Conservation (phyloP, 2,888 invertebrate genomes). For the Tetragonisca angustula region DNA sequence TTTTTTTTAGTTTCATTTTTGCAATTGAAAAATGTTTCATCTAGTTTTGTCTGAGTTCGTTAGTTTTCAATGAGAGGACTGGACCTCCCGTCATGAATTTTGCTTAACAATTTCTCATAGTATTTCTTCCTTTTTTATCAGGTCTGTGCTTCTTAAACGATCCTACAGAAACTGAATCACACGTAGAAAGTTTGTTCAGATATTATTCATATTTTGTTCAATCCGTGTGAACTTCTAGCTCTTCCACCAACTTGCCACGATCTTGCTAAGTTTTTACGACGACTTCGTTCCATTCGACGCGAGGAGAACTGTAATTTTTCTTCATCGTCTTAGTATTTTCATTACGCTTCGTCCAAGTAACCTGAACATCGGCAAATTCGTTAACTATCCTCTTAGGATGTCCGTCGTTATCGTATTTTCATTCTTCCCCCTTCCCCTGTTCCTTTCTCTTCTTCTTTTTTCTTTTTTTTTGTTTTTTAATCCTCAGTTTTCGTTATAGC, state of each 20-base stretch:
- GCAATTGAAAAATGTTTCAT: too few relatives aligned
- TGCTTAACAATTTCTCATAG: not conserved
- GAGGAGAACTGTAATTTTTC: conserved; percentile 10
- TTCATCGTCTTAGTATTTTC: conserved; percentile 11
- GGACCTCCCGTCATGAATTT: not conserved
- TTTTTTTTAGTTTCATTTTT: too few relatives aligned
- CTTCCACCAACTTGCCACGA: not conserved
- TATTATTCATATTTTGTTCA: conserved; percentile 21
- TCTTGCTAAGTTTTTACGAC: conserved; percentile 10
- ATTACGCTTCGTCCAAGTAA: not conserved
- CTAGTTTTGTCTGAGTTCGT: too few relatives aligned
- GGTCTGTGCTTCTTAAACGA: not conserved
- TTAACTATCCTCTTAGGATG: not conserved
- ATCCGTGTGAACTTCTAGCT: not conserved
- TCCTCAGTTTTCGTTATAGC: not conserved
- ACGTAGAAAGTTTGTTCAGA: not conserved
- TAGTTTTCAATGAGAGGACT: not conserved
- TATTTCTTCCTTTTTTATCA: not conserved
- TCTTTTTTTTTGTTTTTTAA: not conserved
- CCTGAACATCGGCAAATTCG: not conserved
- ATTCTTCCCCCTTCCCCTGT: not conserved
- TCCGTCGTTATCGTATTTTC: not conserved
- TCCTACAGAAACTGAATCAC: not conserved
- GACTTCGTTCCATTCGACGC: not conserved
- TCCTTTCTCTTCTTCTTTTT: not conserved